Conservation (phyloP, 2,888 invertebrate genomes). For the Metallyticus violacea region DNA sequence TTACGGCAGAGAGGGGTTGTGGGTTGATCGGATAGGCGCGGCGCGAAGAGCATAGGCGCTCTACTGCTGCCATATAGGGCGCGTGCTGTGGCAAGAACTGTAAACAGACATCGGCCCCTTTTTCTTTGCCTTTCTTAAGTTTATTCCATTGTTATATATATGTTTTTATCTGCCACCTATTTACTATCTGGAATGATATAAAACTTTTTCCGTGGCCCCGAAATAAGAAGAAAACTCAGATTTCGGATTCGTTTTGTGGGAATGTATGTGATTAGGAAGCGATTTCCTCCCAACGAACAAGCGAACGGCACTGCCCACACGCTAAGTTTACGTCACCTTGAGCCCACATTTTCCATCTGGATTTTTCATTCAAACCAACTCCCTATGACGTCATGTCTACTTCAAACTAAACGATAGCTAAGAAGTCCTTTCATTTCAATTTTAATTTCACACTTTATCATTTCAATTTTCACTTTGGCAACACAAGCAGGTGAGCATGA, state of each 20-base stretch:
- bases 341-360: conserved; percentile 15
- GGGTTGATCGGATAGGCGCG: conserved; percentile 9
- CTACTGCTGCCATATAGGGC: conserved; percentile 34
- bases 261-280: background rate
- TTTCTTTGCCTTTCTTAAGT: background rate
- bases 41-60: background rate
- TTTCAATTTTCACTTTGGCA: background rate
- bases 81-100: conserved; percentile 23
- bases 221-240: background rate
- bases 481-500: no score
- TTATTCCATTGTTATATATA: background rate
- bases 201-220: no score
- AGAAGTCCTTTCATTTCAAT: background rate
- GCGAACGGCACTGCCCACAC: background rate
- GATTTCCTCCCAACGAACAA: background rate
- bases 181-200: background rate
- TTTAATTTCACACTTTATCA: background rate
- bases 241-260: background rate
- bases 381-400: conserved; percentile 18
- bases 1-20: conserved; percentile 18
- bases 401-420: background rate
- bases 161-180: background rate
- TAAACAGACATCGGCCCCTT: conserved; percentile 25
- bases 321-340: conserved; percentile 11
- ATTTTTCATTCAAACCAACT: conserved; percentile 20